Evolutionary conservation across 2,888 invertebrate genomes (phyloP).

Genomic region (Scaeva pyrastri): DNA sequence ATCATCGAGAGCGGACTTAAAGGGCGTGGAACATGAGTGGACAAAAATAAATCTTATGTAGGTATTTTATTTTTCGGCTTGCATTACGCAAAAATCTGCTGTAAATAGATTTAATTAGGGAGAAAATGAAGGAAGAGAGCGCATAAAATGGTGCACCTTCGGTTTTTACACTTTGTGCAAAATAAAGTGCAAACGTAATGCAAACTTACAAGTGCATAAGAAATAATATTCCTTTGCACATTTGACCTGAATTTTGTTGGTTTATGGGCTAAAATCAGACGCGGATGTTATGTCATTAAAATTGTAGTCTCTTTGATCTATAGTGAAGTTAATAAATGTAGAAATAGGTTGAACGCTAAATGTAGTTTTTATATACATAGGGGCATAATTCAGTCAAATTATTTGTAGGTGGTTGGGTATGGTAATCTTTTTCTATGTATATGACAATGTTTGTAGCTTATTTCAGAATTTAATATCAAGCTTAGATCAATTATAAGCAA

Average conservation of each 20-base stretch:
- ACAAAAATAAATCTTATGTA: neutral
- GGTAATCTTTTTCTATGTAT: too few relatives aligned
- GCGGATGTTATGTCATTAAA: constrained; percentile 1
- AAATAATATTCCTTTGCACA: constrained; percentile 61
- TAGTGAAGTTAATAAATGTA: neutral
- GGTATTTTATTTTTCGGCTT: constrained; percentile 24
- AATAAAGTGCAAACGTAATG: neutral
- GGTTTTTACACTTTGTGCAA: neutral
- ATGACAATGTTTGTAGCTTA: too few relatives aligned
- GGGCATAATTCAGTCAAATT: neutral
- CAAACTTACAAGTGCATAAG: constrained; percentile 16
- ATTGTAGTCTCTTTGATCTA: neutral
- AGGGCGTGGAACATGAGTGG: constrained; percentile 43
- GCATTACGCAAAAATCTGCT: constrained; percentile 30
- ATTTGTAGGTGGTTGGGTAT: too few relatives aligned
- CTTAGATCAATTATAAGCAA: too few relatives aligned
- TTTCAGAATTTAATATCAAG: too few relatives aligned
- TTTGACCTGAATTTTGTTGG: constrained; percentile 60
- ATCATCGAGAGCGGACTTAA: constrained; percentile 26
- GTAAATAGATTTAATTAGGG: constrained; percentile 64
- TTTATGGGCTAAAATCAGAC: constrained; percentile 69
- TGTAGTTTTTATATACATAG: neutral
- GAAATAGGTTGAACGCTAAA: neutral
- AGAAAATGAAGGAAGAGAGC: constrained; percentile 35
- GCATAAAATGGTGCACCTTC: too few relatives aligned